Percentiles rank a stretch among this genome's conserved stretches.
These are phyloP conservation scores for Pristis pectinata DNA, from an alignment of 2,797 vertebrate genomes.

Conservation along the genomic window DNA sequence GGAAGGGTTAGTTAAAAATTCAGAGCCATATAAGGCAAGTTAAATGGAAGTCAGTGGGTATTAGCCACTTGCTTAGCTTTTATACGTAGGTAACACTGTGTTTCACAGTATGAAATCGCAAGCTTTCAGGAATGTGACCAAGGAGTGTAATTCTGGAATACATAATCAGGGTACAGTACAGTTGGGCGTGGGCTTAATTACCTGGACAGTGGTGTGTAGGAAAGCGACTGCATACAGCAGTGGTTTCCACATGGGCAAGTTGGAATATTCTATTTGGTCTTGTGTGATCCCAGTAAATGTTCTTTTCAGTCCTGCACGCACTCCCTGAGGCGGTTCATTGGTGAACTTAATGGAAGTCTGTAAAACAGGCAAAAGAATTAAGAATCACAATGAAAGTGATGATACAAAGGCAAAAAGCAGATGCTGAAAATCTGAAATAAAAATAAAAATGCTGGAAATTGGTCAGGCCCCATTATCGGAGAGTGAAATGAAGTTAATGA, in stretches of 20 bases:
- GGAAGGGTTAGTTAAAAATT: background rate
- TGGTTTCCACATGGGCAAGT: constrained; percentile 70
- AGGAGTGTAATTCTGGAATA: background rate
- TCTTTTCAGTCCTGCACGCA: constrained; percentile 68
- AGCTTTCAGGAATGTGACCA: background rate
- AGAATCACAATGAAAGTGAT: too few relatives aligned
- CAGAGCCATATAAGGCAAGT: background rate
- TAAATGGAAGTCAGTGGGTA: background rate
- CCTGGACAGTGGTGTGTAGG: constrained; percentile 69
- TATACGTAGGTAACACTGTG: too few relatives aligned
- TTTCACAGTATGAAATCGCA: background rate
- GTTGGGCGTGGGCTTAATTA: constrained; percentile 42
- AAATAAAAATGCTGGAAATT: background rate
- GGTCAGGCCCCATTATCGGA: background rate
- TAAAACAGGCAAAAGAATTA: background rate
- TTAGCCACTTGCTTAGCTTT: background rate
- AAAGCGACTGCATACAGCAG: constrained; percentile 74
- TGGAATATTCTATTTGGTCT: constrained; percentile 64
- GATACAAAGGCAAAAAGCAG: background rate
- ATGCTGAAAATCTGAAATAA: background rate
- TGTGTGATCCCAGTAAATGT: constrained; percentile 72
- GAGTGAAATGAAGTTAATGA: background rate
- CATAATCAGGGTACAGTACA: background rate
- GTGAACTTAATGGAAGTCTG: constrained; percentile 68
- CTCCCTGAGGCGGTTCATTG: constrained; percentile 75